These are phyloP conservation scores for Drosophila mulleri DNA, from an alignment of 2,888 invertebrate genomes.

Conservation along the genomic window DNA sequence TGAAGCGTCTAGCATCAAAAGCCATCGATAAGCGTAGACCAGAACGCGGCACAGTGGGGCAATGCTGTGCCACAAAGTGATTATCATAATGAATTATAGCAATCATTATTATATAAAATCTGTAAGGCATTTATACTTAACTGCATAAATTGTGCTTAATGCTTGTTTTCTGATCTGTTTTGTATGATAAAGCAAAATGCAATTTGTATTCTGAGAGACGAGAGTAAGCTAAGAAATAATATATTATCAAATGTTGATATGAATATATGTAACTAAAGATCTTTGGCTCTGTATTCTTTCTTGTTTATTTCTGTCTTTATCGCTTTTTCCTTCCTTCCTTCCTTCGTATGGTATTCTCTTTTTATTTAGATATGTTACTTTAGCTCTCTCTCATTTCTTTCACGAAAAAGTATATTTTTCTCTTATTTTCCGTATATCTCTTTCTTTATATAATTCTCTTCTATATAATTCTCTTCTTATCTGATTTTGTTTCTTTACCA, in stretches of 20 bases:
- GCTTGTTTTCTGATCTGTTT: neutral
- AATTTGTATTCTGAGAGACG: too few relatives aligned
- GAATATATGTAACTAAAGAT: too few relatives aligned
- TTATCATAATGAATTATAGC: neutral
- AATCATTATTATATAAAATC: neutral
- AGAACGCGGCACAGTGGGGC: conserved; percentile 35
- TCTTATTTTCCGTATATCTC: neutral
- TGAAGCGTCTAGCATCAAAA: conserved; percentile 56
- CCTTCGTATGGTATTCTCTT: neutral
- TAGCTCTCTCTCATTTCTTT: neutral
- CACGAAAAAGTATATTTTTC: too few relatives aligned
- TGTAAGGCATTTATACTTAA: neutral
- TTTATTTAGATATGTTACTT: too few relatives aligned
- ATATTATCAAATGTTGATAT: too few relatives aligned
- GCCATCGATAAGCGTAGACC: conserved; percentile 47
- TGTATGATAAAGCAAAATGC: too few relatives aligned
- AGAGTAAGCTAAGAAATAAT: too few relatives aligned
- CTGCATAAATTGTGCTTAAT: neutral
- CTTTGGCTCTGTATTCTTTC: too few relatives aligned
- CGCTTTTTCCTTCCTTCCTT: neutral
- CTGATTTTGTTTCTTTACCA: neutral
- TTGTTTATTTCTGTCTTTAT: neutral
- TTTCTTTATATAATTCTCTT: neutral
- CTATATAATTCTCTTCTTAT: neutral
- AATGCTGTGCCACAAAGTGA: neutral